Evolutionary conservation across 2,888 invertebrate genomes (phyloP).

Genomic region (Drosophila merina): DNA sequence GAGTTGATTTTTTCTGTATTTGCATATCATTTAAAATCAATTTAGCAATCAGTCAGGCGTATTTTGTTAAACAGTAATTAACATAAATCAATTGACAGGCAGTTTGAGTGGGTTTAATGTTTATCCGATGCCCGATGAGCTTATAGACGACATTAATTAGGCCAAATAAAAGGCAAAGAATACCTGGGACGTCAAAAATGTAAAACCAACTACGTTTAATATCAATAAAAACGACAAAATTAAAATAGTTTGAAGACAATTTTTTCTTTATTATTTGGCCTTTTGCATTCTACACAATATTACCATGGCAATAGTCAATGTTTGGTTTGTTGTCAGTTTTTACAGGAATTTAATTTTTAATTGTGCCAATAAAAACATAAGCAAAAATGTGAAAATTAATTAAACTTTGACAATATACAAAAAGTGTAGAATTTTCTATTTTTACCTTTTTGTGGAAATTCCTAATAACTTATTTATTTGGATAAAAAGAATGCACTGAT

Average conservation of each 20-base stretch:
- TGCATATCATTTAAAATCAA: conserved; percentile 72
- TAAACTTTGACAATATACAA: conserved; percentile 18
- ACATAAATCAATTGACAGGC: conserved; percentile 72
- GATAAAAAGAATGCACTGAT: conserved; percentile 20
- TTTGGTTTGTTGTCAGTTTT: conserved; percentile 12
- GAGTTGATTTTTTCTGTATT: conserved; percentile 48
- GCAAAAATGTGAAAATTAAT: conserved; percentile 59
- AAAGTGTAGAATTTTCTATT: conserved; percentile 15
- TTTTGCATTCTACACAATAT: background rate
- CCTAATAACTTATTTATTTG: conserved; percentile 43
- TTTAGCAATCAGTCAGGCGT: conserved; percentile 65
- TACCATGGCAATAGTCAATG: conserved; percentile 3
- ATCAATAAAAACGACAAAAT: background rate
- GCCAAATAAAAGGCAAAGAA: conserved; percentile 8
- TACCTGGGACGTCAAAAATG: background rate
- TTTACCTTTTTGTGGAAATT: conserved; percentile 14
- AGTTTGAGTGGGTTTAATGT: conserved; percentile 54
- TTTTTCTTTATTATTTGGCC: background rate
- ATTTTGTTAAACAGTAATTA: conserved; percentile 74
- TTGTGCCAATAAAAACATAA: conserved; percentile 6
- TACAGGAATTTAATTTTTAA: conserved; percentile 34
- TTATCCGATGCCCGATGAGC: conserved; percentile 50
- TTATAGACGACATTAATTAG: conserved; percentile 45
- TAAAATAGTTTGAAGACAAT: conserved; percentile 15
- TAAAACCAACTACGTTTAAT: background rate